phyloP scores from a whole-genome alignment of 2,113 vertebrate genomes.

The Crypturellus undulatus region DNA sequence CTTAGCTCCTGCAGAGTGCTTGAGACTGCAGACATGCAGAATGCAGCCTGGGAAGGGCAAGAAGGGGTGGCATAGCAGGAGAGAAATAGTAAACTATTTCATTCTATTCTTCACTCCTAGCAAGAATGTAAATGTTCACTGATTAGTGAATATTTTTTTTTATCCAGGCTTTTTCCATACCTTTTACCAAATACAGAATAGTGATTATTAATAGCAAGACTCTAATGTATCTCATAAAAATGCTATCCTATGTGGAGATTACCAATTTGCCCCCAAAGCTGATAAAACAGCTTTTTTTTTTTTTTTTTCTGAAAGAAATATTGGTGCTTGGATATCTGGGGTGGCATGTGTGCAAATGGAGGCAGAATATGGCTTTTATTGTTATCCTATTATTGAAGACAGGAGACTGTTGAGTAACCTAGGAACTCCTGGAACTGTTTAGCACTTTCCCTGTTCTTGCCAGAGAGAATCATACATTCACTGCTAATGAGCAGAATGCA shows the following conservation, averaged over 20 bases:
- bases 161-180: not conserved
- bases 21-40: not conserved
- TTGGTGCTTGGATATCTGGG: not conserved
- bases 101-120: not conserved
- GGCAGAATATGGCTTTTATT: conserved; percentile 30
- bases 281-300: not conserved
- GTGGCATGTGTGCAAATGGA: not conserved
- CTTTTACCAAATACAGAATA: not conserved
- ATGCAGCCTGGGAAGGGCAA: not conserved
- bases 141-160: not conserved
- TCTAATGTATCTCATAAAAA: conserved; percentile 15
- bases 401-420: conserved; percentile 30
- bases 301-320: not conserved
- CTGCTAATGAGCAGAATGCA: conserved; percentile 49
- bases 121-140: not conserved
- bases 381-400: conserved; percentile 11
- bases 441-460: conserved; percentile 19
- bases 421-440: conserved; percentile 37
- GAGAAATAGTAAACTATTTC: not conserved
- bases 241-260: not conserved
- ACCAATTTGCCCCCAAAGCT: not conserved
- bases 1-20: not conserved
- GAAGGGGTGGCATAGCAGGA: not conserved
- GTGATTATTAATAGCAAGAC: not conserved
- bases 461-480: conserved; percentile 40